These are phyloP conservation scores for Poeciliopsis paucimaculata DNA, from an alignment of 2,797 vertebrate genomes.

Conservation along the genomic window DNA sequence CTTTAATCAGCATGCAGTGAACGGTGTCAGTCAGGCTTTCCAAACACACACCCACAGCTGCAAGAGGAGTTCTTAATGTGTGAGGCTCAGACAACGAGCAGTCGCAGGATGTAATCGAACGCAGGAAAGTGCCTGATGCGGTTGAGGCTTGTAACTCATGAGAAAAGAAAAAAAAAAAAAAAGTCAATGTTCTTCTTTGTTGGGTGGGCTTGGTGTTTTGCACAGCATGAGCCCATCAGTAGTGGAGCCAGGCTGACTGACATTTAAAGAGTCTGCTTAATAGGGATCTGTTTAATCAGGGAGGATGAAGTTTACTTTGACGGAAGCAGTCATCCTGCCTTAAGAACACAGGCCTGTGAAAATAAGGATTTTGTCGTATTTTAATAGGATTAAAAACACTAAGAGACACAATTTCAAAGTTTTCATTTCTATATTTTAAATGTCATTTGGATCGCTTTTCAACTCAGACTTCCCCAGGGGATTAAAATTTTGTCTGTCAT, in stretches of 20 bases:
- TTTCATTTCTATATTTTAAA: neutral
- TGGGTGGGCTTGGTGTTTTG: slow-evolving; percentile 55
- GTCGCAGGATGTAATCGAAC: slow-evolving; percentile 62
- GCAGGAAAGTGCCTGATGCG: slow-evolving; percentile 63
- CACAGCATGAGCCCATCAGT: slow-evolving; percentile 2
- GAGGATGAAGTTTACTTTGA: slow-evolving; percentile 9
- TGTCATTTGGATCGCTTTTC: neutral
- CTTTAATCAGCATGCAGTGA: slow-evolving; percentile 46
- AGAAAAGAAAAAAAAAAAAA: slow-evolving; percentile 20
- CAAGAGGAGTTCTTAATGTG: slow-evolving; percentile 43
- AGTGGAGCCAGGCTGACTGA: slow-evolving; percentile 39
- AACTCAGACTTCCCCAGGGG: neutral
- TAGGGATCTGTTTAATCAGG: slow-evolving; percentile 43
- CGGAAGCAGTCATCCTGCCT: neutral
- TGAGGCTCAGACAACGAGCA: slow-evolving; percentile 46
- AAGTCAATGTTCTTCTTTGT: slow-evolving; percentile 66
- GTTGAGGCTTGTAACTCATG: slow-evolving; percentile 69
- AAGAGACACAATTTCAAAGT: no score
- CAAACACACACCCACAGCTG: slow-evolving; percentile 29
- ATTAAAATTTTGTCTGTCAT: neutral
- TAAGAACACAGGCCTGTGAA: neutral
- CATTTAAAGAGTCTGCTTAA: slow-evolving; percentile 48
- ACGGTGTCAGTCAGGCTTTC: slow-evolving; percentile 13
- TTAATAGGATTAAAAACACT: neutral
- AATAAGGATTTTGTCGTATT: neutral